Conservation (phyloP, 2,113 vertebrate genomes). For the Dicentrarchus labrax region DNA sequence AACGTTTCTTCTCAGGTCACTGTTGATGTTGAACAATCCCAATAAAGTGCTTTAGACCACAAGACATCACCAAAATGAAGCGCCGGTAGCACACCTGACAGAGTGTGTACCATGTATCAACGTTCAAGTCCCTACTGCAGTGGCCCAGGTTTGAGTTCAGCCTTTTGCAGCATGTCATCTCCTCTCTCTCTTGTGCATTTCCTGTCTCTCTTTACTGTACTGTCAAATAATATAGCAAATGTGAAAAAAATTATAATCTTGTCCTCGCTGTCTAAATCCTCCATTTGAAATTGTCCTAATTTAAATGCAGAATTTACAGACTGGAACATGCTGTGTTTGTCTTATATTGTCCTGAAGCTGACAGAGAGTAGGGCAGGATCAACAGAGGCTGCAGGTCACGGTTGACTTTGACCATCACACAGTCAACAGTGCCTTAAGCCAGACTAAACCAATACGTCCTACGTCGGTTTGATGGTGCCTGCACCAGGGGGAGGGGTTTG, state of each 20-base stretch:
- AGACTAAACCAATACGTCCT: conserved; percentile 24
- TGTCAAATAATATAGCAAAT: too few species aligned
- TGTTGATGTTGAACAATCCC: not conserved
- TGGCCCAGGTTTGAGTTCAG: too few species aligned
- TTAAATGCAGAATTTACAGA: not conserved
- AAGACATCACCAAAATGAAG: too few species aligned
- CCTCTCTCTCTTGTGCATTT: too few species aligned
- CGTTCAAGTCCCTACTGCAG: too few species aligned
- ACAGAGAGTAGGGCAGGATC: conserved; percentile 15
- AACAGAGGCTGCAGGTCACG: conserved; percentile 44
- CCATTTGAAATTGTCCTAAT: not conserved
- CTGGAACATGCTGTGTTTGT: not conserved
- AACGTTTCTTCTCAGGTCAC: not conserved
- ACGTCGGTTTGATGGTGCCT: conserved; percentile 10
- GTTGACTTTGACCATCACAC: conserved; percentile 55
- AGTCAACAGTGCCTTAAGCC: conserved; percentile 35
- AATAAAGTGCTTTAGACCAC: not conserved
- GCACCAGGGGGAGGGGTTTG: not conserved
- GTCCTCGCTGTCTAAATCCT: not conserved
- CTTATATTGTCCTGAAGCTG: conserved; percentile 27
- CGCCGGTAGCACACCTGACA: too few species aligned
- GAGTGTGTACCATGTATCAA: too few species aligned
- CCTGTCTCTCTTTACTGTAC: too few species aligned
- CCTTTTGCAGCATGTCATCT: too few species aligned
- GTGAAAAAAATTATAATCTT: not conserved